phyloP scores from a whole-genome alignment of 2,113 vertebrate species.

The Willisornis vidua region DNA sequence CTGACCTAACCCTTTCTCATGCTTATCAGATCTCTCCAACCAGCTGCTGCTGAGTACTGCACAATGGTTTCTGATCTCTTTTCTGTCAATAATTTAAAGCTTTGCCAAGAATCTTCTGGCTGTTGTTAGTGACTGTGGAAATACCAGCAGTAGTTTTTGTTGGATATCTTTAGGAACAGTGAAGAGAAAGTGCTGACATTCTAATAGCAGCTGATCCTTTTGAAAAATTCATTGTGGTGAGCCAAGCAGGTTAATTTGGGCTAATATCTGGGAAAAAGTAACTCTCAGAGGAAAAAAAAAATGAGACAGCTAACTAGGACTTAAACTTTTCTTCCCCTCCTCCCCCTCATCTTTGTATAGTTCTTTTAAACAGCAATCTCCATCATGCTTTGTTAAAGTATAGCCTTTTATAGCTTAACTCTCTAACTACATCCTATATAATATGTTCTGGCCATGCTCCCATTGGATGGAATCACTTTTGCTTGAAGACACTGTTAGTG shows the following conservation, averaged over 20 bases:
- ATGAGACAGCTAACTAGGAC: rapidly evolving
- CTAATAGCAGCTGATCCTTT: neutral
- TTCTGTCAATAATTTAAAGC: neutral
- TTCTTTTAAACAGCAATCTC: neutral
- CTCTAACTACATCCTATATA: neutral
- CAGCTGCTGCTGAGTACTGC: neutral
- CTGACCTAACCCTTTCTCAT: neutral
- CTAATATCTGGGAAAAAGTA: neutral
- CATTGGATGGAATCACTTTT: neutral
- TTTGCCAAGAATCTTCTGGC: neutral
- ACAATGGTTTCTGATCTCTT: neutral
- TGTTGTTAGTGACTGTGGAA: neutral
- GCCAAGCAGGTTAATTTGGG: neutral
- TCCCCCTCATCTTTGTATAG: neutral
- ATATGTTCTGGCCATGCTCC: neutral
- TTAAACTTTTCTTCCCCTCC: neutral
- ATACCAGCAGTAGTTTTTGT: neutral
- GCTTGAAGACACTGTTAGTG: neutral
- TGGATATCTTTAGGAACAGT: neutral
- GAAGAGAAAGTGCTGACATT: neutral
- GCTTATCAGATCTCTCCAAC: neutral
- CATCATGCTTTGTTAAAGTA: neutral
- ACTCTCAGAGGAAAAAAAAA: neutral
- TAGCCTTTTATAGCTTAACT: neutral
- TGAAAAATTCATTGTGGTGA: neutral